Conservation (phyloP, 1,140 invertebrate species). For the Patella vulgata region DNA sequence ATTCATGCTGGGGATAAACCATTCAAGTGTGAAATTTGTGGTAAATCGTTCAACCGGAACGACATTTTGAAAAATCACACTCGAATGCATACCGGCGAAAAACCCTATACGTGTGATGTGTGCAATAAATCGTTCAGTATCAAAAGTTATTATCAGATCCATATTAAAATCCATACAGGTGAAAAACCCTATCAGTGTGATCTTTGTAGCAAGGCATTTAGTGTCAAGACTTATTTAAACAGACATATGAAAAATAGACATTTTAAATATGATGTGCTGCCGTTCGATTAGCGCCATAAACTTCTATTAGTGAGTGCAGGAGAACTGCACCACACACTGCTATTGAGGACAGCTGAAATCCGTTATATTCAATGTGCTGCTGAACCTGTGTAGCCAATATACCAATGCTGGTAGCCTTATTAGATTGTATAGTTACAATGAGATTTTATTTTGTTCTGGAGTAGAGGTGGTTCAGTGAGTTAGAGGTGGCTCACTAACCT, state of each 20-base stretch:
- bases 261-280: too few relatives aligned
- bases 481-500: too few relatives aligned
- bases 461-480: too few relatives aligned
- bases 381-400: too few relatives aligned
- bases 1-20: conserved; percentile 35
- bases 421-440: too few relatives aligned
- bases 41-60: conserved; percentile 87
- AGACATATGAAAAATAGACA: conserved; percentile 93
- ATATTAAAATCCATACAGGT: conserved; percentile 28
- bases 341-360: too few relatives aligned
- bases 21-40: conserved; percentile 78
- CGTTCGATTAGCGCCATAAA: too few relatives aligned
- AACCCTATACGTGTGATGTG: conserved; percentile 77
- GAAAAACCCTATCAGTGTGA: conserved; percentile 73
- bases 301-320: too few relatives aligned
- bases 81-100: conserved; percentile 83
- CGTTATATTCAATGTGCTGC: too few relatives aligned
- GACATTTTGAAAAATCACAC: conserved; percentile 83
- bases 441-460: too few relatives aligned
- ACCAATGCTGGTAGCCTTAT: too few relatives aligned
- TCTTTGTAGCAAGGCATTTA: conserved; percentile 94
- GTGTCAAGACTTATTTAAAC: conserved; percentile 93
- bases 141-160: conserved; percentile 26
- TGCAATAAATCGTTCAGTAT: conserved; percentile 43
- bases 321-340: too few relatives aligned